Evolutionary conservation across 2,888 invertebrate genomes (phyloP).

Genomic region (Hedychridium roseum): DNA sequence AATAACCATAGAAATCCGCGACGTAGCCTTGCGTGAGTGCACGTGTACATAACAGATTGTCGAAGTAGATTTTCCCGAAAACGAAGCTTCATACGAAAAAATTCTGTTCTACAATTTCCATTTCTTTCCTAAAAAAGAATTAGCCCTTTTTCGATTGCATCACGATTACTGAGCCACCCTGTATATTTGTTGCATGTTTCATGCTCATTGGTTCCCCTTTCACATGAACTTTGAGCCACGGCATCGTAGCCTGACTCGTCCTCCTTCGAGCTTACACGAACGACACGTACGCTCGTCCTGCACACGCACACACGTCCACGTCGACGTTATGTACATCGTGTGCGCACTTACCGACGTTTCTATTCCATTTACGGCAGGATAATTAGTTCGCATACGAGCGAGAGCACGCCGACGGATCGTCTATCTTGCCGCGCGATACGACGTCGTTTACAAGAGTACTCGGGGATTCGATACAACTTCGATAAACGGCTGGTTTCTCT

Average conservation of each 20-base stretch:
- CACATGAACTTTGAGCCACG: constrained; percentile 55
- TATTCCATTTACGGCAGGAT: constrained; percentile 44
- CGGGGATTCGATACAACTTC: constrained; percentile 13
- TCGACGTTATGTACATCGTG: constrained; percentile 16
- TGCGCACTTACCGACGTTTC: constrained; percentile 26
- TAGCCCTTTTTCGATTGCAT: too few species aligned
- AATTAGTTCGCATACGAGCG: constrained; percentile 45
- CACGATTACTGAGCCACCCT: constrained; percentile 1
- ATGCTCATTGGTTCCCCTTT: constrained; percentile 53
- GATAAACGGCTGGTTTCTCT: too few species aligned
- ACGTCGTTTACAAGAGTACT: constrained; percentile 11
- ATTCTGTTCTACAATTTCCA: constrained; percentile 2
- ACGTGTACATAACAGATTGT: neutral
- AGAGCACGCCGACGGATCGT: constrained; percentile 23
- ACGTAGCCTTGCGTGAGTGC: neutral
- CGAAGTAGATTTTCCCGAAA: neutral
- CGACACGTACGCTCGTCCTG: constrained; percentile 2
- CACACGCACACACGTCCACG: constrained; percentile 1
- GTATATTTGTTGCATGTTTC: constrained; percentile 43
- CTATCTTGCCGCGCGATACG: constrained; percentile 20
- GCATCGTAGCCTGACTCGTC: constrained; percentile 44
- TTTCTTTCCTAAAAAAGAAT: constrained; percentile 19
- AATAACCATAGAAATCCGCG: neutral
- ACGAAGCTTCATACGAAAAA: neutral
- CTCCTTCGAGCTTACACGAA: constrained; percentile 42